Evolutionary conservation across 2,888 invertebrate species (phyloP), one percentile per base, ranked within the genome.

Genomic region (Cataglyphis albicans): DNA sequence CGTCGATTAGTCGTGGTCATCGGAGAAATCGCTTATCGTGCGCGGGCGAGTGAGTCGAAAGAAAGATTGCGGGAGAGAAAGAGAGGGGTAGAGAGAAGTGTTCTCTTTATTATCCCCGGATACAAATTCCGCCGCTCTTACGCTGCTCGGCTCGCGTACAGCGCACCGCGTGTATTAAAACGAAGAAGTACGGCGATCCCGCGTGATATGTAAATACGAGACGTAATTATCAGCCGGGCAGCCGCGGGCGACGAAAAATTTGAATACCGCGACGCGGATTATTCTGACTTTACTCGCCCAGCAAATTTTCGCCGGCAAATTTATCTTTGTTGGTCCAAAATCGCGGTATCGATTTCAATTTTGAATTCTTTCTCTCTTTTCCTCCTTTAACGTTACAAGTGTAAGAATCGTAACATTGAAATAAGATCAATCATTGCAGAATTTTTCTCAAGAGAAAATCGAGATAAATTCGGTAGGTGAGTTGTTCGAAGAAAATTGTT

Each of bases 121-220:
- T 80, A 80, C 78, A 72, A 80, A 80, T 80, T 80, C 78, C 72
- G 44, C 59, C 57, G 78, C 68, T 59, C 59, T 80, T 48, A 44
- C 18, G 18, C 12, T 7, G 59, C 59, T 35, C 44, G 72, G 44
- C 52, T 52, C 52, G 52, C 52, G n/a, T 29, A 29, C 70, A 29
- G 44, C 38, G 65, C 44, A 44, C 7, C 44, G 38, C 72, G 72
- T 25, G 59, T 72, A 80, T 80, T 80, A 80, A 80, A 80, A 72
- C 35, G 18, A 21, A 72, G 44, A 72, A 80, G 59, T 61, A 80
- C 59, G 44, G 72, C 32, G 78, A 80, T 80, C 78, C 57, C 78
- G 78, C 72, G 78, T 48, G 78, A 80, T 80, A 80, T 80, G 78
- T 80, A 80, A 80, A 80, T 80, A 80, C 78, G 59, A 35, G 59